Conservation (phyloP, 2,113 vertebrate species). For the Isurus oxyrinchus region DNA sequence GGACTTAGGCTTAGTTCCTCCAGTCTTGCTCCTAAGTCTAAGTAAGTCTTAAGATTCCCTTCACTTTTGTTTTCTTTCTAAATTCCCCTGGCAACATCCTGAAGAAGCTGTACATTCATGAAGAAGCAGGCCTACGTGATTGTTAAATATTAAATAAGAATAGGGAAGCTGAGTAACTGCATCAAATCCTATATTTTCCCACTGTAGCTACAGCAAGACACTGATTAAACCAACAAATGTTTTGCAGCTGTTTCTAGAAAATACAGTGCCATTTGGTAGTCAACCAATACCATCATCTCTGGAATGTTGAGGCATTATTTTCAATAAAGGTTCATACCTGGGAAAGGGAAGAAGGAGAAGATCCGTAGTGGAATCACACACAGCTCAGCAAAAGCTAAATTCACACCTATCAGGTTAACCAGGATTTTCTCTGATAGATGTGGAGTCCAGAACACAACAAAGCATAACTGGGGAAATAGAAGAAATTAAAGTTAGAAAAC, state of each 20-base stretch:
- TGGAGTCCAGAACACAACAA: slow-evolving; percentile 94
- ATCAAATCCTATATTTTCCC: neutral
- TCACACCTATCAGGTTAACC: slow-evolving; percentile 87
- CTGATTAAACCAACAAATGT: neutral
- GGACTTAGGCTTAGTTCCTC: too few species aligned
- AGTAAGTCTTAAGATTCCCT: neutral
- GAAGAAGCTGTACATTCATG: neutral
- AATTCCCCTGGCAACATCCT: neutral
- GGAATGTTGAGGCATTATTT: neutral
- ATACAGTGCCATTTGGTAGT: neutral
- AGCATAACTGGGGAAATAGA: slow-evolving; percentile 71
- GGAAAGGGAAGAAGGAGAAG: slow-evolving; percentile 95
- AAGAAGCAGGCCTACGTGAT: neutral
- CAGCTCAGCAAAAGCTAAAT: slow-evolving; percentile 79
- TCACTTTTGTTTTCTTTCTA: neutral
- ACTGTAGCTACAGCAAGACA: neutral
- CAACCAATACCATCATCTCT: neutral
- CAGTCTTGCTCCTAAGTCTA: too few species aligned
- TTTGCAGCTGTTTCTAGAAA: neutral
- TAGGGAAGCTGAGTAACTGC: too few species aligned
- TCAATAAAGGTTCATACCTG: slow-evolving; percentile 65
- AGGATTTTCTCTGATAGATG: slow-evolving; percentile 87
- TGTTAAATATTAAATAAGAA: neutral
- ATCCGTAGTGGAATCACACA: slow-evolving; percentile 84
- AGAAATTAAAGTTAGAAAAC: slow-evolving; percentile 8